A percentile compares a stretch with the other conserved stretches of the same genome.
Evolutionary conservation across 2,113 vertebrate species (phyloP).

Genomic region (Macquaria ambigua): DNA sequence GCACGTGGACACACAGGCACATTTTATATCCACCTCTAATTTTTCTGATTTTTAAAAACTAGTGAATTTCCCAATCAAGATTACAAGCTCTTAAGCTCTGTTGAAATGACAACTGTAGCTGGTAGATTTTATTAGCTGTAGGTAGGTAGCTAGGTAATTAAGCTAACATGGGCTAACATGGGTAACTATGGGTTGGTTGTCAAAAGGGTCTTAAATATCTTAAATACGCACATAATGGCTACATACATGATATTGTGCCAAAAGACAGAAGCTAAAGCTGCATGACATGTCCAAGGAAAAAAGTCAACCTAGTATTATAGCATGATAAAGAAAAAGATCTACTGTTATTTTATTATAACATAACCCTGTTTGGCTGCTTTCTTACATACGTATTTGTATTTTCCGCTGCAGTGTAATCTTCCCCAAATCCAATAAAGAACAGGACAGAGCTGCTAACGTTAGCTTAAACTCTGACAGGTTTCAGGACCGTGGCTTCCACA

Average conservation of each 20-base stretch:
- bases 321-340: not conserved
- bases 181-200: too few species aligned
- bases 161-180: not conserved
- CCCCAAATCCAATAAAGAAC: too few species aligned
- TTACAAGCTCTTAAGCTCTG: conserved; percentile 17
- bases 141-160: not conserved
- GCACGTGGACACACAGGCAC: not conserved
- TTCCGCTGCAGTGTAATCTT: not conserved
- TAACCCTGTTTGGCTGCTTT: not conserved
- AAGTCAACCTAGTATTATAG: not conserved
- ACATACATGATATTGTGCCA: too few species aligned
- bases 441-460: not conserved
- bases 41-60: conserved; percentile 11
- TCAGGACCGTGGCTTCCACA: not conserved
- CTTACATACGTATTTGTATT: not conserved
- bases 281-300: too few species aligned
- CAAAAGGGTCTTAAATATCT: too few species aligned
- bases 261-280: too few species aligned
- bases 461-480: not conserved
- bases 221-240: too few species aligned
- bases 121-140: not conserved
- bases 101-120: not conserved
- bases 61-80: conserved; percentile 62
- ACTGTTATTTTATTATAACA: not conserved
- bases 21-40: conserved; percentile 5